These are phyloP conservation scores for Enteromius thamalakanensis DNA, from an alignment of 2,797 vertebrate species.

Conservation along the genomic window DNA sequence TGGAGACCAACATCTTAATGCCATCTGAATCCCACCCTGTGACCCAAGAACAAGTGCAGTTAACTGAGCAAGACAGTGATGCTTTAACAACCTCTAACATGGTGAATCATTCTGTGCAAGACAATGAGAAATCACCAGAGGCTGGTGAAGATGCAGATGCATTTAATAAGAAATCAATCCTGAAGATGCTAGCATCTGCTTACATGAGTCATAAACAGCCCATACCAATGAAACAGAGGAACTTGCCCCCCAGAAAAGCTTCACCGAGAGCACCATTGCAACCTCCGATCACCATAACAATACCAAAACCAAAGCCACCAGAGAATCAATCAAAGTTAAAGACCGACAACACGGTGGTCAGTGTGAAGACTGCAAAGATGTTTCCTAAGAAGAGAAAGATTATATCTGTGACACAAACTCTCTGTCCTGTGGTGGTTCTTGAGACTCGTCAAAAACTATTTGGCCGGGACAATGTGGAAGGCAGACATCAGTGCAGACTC, in stretches of 20 bases:
- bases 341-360: constrained; percentile 67
- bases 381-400: constrained; percentile 57
- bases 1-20: neutral
- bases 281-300: constrained; percentile 21
- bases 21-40: constrained; percentile 39
- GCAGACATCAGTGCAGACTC: constrained; percentile 76
- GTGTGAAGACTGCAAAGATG: constrained; percentile 65
- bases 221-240: constrained; percentile 50
- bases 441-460: constrained; percentile 79
- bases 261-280: constrained; percentile 67
- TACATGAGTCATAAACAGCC: constrained; percentile 70
- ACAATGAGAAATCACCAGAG: constrained; percentile 10
- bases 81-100: neutral
- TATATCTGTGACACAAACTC: constrained; percentile 75
- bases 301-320: constrained; percentile 29
- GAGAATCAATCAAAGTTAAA: constrained; percentile 48
- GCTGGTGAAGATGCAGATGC: constrained; percentile 6
- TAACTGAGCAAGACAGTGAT: neutral
- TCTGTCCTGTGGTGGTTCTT: constrained; percentile 81
- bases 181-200: constrained; percentile 77
- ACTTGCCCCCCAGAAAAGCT: constrained; percentile 66
- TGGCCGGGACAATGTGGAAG: constrained; percentile 61
- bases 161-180: constrained; percentile 65
- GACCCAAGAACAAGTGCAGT: constrained; percentile 46
- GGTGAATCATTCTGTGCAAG: constrained; percentile 6